A percentile compares a stretch with the other conserved stretches of the same genome.
Evolutionary conservation across 2,888 invertebrate genomes (phyloP).

Genomic region (Thymelicus lineola): DNA sequence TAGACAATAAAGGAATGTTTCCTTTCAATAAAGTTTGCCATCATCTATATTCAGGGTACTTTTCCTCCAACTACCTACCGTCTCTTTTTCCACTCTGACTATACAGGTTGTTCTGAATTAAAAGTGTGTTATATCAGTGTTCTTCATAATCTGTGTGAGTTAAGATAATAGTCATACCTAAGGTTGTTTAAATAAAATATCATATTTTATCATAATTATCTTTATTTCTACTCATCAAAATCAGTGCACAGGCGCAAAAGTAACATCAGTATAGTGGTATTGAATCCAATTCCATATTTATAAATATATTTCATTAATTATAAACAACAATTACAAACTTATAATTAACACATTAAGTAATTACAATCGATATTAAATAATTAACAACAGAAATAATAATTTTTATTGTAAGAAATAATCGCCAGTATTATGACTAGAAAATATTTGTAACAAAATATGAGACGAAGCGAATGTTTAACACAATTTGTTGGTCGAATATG

Average conservation of each 20-base stretch:
- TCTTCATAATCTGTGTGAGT: too few relatives aligned
- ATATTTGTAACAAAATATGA: too few relatives aligned
- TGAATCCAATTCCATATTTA: not conserved
- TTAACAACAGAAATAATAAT: not conserved
- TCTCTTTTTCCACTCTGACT: too few relatives aligned
- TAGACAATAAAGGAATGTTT: too few relatives aligned
- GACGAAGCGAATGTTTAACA: too few relatives aligned
- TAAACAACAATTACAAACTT: not conserved
- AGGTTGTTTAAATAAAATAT: slow-evolving; percentile 20
- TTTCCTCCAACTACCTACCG: too few relatives aligned
- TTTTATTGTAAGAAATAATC: not conserved
- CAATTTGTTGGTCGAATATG: too few relatives aligned
- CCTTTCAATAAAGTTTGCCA: too few relatives aligned
- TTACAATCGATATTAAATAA: not conserved
- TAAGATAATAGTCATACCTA: not conserved
- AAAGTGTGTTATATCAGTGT: too few relatives aligned
- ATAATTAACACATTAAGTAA: slow-evolving; percentile 3
- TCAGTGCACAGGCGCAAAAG: slow-evolving; percentile 40
- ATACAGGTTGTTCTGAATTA: too few relatives aligned
- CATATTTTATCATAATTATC: slow-evolving; percentile 25
- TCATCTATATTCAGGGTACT: too few relatives aligned
- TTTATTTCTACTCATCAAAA: slow-evolving; percentile 40
- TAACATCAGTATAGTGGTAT: slow-evolving; percentile 25
- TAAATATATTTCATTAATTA: slow-evolving; percentile 1
- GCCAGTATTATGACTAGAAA: not conserved